Evolutionary conservation across 1,140 invertebrate species (phyloP), one percentile per base, ranked within the genome.

Genomic region (Drosophila persimilis): DNA sequence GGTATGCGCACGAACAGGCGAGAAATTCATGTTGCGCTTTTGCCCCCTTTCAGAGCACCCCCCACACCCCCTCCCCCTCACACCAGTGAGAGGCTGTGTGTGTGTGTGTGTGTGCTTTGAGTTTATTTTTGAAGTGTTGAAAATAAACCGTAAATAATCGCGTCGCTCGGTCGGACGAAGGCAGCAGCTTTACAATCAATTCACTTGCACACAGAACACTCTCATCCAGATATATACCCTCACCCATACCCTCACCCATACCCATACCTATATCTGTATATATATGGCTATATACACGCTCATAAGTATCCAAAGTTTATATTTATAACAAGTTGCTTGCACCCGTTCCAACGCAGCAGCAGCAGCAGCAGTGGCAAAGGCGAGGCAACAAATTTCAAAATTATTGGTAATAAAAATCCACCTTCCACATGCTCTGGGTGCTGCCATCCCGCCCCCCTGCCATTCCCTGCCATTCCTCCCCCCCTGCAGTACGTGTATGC

Each of bases 61-160:
- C 53, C 31, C 44, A 17, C 17, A 17, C 15, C 43, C 24, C 24
- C 24, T 5, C 24, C 15, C 43, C 43, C 44, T 31, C 24, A 9
- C 9, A 15, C 41, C 15, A 9, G 8, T 8, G 2, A 31, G 8
- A 26, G 24, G 24, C 24, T 24, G 13, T 43, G 5, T 43, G 6
- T 26, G 43, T 73, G 45, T 39, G 31, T 41, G 39, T 45, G 26
- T 63, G 17, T 29, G 41, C 35, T 39, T 39, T 62, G 63, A 77
- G 79, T 88, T 88, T 88, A 88, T 88, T 88, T 88, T 70, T 73
- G 83, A 83, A 83, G 83, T 86, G 77, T 88, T 86, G 81, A 86
- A 86, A 86, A 86, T 86, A 86, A 86, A 86, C 81, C 81, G 77
- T 86, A 86, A 86, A 86, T 88, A 86, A 88, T 88, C 83, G 75